Base-by-base conservation (phyloP, 2,113 vertebrate species). In the Loxodonta africana region DNA sequence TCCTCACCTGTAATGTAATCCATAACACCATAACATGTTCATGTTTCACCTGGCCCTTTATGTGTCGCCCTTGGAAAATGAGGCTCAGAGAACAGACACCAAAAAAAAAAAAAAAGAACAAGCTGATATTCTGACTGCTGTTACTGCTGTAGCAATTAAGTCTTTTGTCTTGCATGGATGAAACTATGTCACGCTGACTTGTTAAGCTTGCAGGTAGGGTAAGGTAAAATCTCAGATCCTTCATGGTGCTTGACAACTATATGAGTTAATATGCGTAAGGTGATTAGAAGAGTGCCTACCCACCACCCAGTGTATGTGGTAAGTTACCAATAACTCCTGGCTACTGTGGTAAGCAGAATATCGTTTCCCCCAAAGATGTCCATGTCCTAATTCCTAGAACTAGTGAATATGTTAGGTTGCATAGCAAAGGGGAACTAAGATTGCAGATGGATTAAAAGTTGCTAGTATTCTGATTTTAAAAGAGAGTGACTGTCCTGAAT, bases 121-220 rank as follows among this genome's bases (percentile, higher is more conserved):
- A 33, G 44, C 3, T 53, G 41, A 57, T 62, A 37, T 3, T 85
- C 44, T 69, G 48, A 37, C 26, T 81, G 62, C 51, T 57, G 44
- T 4, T 90, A 33, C 9, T 92, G 46, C 17, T 81, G 30, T 5
- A 88, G 57, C 8, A 63, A 67, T 44, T 37, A 80, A 83, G 41
- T 73, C 28, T 91, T 96, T 89, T 62, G 14, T 85, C 87, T 94
- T 46, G 23, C 21, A 77, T 90, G 83, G 44, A 84, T 33, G n/a
- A 67, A 97, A 95, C 12, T 71, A 87, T 25, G 5, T 1, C 30
- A 63, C 18, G 6, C 44, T 85, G 28, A 85, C 37, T 41, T 77
- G 44, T 28, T 74, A 78, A 91, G n/a, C 21, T 81, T 94, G 28
- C 14, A 94, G 46, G 62, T 6, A 73, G 4, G 2, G 53, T 57